Conservation (phyloP, 2,797 vertebrate species). For the Phaenicophaeus curvirostris region DNA sequence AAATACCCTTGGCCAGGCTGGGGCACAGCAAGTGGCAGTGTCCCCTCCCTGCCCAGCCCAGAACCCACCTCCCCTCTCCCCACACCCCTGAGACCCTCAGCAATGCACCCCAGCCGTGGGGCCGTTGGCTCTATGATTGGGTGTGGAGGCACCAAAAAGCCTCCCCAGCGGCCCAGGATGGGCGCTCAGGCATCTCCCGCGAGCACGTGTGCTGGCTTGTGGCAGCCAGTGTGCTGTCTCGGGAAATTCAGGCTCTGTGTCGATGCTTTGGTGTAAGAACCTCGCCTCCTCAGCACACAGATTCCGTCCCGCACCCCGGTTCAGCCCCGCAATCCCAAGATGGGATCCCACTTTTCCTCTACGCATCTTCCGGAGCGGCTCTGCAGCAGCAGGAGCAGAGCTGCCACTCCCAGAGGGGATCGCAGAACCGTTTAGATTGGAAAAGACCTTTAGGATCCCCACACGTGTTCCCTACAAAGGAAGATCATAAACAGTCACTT, state of each 20-base stretch:
- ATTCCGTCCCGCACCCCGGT: rapidly evolving
- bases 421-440: neutral
- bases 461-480: rapidly evolving
- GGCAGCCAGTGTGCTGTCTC: rapidly evolving
- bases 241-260: neutral
- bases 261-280: neutral
- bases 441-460: neutral
- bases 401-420: rapidly evolving
- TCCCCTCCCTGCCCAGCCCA: neutral
- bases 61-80: neutral
- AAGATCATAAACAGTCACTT: neutral
- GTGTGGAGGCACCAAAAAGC: neutral
- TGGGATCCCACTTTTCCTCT: neutral
- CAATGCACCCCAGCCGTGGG: neutral
- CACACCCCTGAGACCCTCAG: neutral
- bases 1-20: conserved; percentile 69
- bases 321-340: neutral
- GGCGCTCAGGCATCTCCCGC: rapidly evolving
- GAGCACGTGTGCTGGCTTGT: neutral
- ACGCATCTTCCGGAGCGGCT: neutral
- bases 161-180: neutral
- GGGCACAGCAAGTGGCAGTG: conserved; percentile 61
- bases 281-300: rapidly evolving
- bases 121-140: rapidly evolving
- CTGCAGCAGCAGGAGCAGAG: neutral